Percentiles rank a stretch among this genome's conserved stretches.
Evolutionary conservation across 1,140 invertebrate genomes (phyloP).

Genomic region (Drosophila guanche): DNA sequence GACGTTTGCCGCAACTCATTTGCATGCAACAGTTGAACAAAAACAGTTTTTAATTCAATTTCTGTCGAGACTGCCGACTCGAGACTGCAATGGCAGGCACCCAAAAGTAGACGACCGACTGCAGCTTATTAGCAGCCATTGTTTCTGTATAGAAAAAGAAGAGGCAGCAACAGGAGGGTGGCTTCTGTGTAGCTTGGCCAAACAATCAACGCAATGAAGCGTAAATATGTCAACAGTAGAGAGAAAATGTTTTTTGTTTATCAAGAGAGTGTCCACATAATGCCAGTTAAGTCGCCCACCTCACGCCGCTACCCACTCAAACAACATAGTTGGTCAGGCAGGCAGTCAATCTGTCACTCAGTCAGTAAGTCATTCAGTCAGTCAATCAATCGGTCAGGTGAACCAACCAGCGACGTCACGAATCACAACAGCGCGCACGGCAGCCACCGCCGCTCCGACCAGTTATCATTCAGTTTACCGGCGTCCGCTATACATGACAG

Average conservation of each 20-base stretch:
- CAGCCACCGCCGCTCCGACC: conserved; percentile 35
- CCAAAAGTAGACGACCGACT: not conserved
- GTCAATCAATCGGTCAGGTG: conserved; percentile 46
- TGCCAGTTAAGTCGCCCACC: conserved; percentile 77
- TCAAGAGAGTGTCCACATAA: conserved; percentile 49
- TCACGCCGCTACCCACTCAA: conserved; percentile 12
- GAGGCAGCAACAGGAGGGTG: not conserved
- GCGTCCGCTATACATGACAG: conserved; percentile 63
- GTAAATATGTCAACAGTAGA: conserved; percentile 64
- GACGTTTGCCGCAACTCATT: conserved; percentile 60
- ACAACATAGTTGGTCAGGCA: conserved; percentile 34
- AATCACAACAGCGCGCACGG: conserved; percentile 39
- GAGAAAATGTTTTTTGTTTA: conserved; percentile 12
- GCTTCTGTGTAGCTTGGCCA: conserved; percentile 5
- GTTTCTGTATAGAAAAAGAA: conserved; percentile 12
- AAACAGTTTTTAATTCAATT: conserved; percentile 78
- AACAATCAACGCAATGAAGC: conserved; percentile 45
- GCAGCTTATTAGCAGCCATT: conserved; percentile 53
- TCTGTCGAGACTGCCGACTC: conserved; percentile 22
- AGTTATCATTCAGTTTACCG: conserved; percentile 64
- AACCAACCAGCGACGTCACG: conserved; percentile 34
- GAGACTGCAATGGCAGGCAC: too few species aligned
- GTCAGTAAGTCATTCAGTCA: conserved; percentile 31
- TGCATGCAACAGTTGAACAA: conserved; percentile 69
- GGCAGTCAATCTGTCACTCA: conserved; percentile 18